phyloP scores from a whole-genome alignment of 2,797 vertebrate genomes.

The Acanthornis magna region DNA sequence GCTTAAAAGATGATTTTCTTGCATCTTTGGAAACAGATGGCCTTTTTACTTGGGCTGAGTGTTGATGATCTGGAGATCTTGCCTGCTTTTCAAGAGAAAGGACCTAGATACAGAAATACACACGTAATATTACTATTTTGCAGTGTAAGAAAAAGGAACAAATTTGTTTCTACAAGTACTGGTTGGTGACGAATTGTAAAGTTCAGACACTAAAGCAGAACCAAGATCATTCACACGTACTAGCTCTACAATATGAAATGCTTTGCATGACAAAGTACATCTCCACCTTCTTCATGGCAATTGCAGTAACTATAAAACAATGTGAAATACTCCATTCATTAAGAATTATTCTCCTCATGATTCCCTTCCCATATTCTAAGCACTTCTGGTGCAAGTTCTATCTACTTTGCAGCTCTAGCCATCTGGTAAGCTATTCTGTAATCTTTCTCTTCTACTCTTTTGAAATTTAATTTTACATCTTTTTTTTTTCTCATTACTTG shows the following conservation, averaged over 20 bases:
- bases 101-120: conserved; percentile 73
- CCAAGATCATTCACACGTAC: not conserved
- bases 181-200: not conserved
- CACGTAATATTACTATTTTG: not conserved
- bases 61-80: conserved; percentile 76
- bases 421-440: not conserved
- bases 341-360: not conserved
- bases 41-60: conserved; percentile 83
- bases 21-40: conserved; percentile 74
- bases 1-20: conserved; percentile 69
- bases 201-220: not conserved
- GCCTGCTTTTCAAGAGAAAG: conserved; percentile 80
- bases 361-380: not conserved
- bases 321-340: not conserved
- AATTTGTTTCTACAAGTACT: not conserved
- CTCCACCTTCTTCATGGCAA: not conserved
- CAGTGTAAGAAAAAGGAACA: not conserved
- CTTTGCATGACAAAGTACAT: not conserved
- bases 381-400: not conserved
- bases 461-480: not conserved
- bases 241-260: not conserved
- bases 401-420: not conserved
- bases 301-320: not conserved
- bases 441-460: not conserved
- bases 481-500: not conserved